phyloP scores from a whole-genome alignment of 2,888 invertebrate species.

The Epinotia demarniana region DNA sequence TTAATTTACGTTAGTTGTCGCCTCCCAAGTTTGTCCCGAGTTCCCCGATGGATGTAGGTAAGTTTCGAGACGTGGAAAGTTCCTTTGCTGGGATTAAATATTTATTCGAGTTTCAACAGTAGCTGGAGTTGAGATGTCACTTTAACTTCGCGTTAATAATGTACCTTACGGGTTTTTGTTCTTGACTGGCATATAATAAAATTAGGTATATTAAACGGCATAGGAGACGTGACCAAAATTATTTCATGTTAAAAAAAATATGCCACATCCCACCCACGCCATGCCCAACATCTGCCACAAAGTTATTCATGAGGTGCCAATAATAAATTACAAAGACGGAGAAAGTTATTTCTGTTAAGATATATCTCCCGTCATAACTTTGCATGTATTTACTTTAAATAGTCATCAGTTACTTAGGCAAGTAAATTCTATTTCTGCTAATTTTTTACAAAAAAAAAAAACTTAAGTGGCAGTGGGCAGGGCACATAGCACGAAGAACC shows the following conservation, averaged over 20 bases:
- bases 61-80: constrained; percentile 51
- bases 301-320: too few species aligned
- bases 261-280: too few species aligned
- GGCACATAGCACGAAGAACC: too few species aligned
- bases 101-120: constrained; percentile 58
- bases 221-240: not conserved
- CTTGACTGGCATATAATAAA: constrained; percentile 28
- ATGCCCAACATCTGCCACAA: too few species aligned
- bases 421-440: not conserved
- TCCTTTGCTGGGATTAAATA: constrained; percentile 57
- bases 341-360: too few species aligned
- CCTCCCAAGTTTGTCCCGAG: constrained; percentile 66
- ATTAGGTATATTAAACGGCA: not conserved
- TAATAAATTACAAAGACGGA: too few species aligned
- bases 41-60: constrained; percentile 55
- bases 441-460: not conserved
- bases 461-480: too few species aligned
- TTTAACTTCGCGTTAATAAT: constrained; percentile 47
- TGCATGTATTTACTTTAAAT: too few species aligned
- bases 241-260: too few species aligned
- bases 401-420: too few species aligned
- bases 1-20: constrained; percentile 82
- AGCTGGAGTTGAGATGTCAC: constrained; percentile 59
- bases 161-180: constrained; percentile 38
- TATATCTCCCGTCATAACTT: too few species aligned